These are phyloP conservation scores for Cyanoderma ruficeps DNA, from an alignment of 2,113 vertebrate genomes.

Conservation along the genomic window DNA sequence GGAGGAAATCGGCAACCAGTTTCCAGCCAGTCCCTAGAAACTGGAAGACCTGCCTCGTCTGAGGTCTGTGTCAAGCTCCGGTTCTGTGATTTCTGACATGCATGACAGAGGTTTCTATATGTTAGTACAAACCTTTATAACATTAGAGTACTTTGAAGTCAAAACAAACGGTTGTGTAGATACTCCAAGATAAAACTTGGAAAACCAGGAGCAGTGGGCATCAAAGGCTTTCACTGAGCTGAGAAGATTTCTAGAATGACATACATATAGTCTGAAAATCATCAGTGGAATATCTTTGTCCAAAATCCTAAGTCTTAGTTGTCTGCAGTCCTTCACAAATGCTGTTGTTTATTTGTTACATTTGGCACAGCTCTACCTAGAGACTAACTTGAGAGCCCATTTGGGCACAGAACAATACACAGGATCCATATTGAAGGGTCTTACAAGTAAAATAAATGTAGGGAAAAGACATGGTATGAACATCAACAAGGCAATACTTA, in stretches of 20 bases:
- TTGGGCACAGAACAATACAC: background rate
- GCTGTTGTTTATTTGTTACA: background rate
- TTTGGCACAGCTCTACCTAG: background rate
- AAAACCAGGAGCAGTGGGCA: background rate
- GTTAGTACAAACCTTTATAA: background rate
- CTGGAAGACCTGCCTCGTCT: background rate
- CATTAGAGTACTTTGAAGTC: background rate
- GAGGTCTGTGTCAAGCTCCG: background rate
- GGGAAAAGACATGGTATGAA: background rate
- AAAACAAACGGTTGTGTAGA: background rate
- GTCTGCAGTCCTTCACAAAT: background rate
- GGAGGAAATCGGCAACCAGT: background rate
- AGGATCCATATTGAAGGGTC: background rate
- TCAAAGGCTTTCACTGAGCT: background rate
- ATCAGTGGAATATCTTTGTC: background rate
- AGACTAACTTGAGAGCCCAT: background rate
- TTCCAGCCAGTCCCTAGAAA: background rate
- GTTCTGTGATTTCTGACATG: background rate
- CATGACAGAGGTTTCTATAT: background rate
- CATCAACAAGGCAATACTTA: background rate
- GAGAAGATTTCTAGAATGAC: background rate
- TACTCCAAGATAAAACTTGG: background rate
- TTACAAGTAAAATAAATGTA: background rate
- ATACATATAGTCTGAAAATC: background rate
- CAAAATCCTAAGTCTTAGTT: background rate